Conservation (phyloP, 2,113 vertebrate genomes). For the Campylorhamphus procurvoides region DNA sequence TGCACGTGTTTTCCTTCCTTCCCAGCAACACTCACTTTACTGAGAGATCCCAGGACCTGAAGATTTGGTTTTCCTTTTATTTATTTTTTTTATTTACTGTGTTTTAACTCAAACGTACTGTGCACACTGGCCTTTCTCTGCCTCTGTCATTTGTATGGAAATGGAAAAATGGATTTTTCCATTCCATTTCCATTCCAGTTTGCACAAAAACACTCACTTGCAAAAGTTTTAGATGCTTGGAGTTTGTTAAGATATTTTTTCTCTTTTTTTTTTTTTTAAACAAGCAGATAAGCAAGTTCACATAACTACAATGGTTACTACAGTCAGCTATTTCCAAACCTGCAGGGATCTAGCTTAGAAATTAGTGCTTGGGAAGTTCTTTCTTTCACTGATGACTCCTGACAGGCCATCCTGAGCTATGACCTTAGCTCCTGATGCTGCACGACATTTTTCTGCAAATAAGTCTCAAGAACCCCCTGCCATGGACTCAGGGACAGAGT, state of each 20-base stretch:
- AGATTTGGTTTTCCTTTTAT: background rate
- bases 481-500: background rate
- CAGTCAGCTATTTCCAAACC: background rate
- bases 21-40: background rate
- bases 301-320: background rate
- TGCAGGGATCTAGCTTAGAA: background rate
- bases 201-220: background rate
- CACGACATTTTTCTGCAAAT: background rate
- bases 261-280: background rate
- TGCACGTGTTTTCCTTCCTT: background rate
- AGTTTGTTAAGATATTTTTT: background rate
- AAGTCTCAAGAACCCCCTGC: background rate
- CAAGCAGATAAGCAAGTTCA: rapidly evolving
- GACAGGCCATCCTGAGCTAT: background rate
- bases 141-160: background rate
- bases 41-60: background rate
- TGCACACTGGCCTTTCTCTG: background rate
- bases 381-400: background rate
- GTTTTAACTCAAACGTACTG: rapidly evolving
- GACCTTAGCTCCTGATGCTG: background rate
- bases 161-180: background rate
- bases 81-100: background rate
- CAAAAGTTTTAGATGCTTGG: background rate
- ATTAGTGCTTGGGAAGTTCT: background rate
- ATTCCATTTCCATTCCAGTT: background rate